Evolutionary conservation across 2,113 vertebrate genomes (phyloP).

Genomic region (Atrichornis clamosus): DNA sequence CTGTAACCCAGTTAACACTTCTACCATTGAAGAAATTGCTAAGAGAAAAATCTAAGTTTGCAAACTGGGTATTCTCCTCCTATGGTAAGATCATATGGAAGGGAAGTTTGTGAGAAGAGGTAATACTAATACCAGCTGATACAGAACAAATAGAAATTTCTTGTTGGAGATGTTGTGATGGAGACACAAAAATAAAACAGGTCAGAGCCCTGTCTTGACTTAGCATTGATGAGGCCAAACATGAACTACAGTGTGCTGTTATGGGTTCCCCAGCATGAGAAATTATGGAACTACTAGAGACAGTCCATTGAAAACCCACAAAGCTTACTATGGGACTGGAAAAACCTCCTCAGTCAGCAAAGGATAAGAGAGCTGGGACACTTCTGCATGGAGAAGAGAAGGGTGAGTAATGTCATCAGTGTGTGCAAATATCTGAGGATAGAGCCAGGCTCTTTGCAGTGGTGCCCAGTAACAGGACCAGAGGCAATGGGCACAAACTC

Average conservation of each 20-base stretch:
- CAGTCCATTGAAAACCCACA: not conserved
- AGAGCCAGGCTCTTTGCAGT: not conserved
- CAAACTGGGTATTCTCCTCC: not conserved
- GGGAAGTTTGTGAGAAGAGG: not conserved
- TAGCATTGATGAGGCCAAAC: not conserved
- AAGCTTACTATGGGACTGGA: not conserved
- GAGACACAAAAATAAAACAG: not conserved
- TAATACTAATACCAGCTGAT: not conserved
- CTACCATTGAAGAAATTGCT: not conserved
- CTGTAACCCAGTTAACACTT: not conserved
- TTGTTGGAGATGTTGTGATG: fast-evolving
- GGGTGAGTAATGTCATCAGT: not conserved
- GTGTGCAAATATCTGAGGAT: not conserved
- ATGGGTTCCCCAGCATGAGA: not conserved
- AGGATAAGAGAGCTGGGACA: not conserved
- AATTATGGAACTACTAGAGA: not conserved
- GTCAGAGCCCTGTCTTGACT: not conserved
- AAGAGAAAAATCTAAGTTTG: not conserved
- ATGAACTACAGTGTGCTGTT: not conserved
- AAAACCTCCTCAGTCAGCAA: not conserved
- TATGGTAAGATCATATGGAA: not conserved
- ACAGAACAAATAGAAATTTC: not conserved
- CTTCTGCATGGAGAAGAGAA: not conserved
- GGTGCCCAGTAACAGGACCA: not conserved
- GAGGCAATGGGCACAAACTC: not conserved